A percentile compares a stretch with the other conserved stretches of the same genome.
Evolutionary conservation across 2,888 invertebrate species (phyloP).

Genomic region (Poecilobothrus nobilitatus): DNA sequence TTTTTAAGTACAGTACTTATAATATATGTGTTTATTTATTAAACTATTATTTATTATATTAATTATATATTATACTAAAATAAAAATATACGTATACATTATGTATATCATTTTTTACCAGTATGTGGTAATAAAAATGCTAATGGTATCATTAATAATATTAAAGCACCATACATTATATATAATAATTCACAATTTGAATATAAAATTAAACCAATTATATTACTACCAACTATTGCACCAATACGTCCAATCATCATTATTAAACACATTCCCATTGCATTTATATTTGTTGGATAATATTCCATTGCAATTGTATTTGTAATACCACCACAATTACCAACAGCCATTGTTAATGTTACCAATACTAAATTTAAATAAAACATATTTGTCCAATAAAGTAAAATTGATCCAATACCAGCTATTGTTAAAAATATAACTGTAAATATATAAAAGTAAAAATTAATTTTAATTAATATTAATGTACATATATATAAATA

Average conservation of each 20-base stretch:
- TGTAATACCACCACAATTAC: slow-evolving; percentile 47
- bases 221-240: slow-evolving; percentile 24
- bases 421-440: slow-evolving; percentile 39
- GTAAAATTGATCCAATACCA: slow-evolving; percentile 50
- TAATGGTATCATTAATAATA: slow-evolving; percentile 9
- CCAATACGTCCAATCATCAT: slow-evolving; percentile 27
- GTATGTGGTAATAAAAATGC: slow-evolving; percentile 11
- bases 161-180: slow-evolving; percentile 13
- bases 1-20: too few relatives aligned
- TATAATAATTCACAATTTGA: slow-evolving; percentile 21
- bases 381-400: slow-evolving; percentile 51
- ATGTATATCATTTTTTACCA: not conserved
- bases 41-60: too few relatives aligned
- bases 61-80: not conserved
- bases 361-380: slow-evolving; percentile 51
- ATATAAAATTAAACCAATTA: slow-evolving; percentile 23
- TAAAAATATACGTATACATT: too few relatives aligned
- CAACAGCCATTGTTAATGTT: slow-evolving; percentile 47
- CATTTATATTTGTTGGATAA: slow-evolving; percentile 45
- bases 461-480: slow-evolving; percentile 32
- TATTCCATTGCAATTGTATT: slow-evolving; percentile 48
- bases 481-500: too few relatives aligned
- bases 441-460: slow-evolving; percentile 10
- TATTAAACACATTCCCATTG: slow-evolving; percentile 26
- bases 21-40: too few relatives aligned